Evolutionary conservation across 2,113 vertebrate genomes (phyloP), one percentile per base, ranked within the genome.

Genomic region (Columba livia): DNA sequence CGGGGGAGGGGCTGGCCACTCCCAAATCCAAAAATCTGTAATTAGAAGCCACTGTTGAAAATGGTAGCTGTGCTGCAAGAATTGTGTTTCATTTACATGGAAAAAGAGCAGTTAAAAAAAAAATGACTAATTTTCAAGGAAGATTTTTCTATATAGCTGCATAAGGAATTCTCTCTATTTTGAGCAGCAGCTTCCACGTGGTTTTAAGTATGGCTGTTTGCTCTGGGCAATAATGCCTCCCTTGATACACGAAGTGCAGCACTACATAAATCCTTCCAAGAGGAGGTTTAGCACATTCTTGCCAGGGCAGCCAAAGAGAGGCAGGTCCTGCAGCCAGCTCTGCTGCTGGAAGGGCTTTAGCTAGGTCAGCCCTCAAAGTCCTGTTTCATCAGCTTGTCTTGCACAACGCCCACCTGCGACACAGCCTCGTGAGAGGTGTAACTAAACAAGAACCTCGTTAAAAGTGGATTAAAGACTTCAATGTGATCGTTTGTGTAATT

Each of bases 351-450:
- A 86, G 47, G 47, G 12, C 85, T 85, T 72, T 1, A 73, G 31
- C 6, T 62, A 60, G 36, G 54, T 70, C 64, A 42, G 44, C 44
- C 54, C 24, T 69, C 21, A 25, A 40, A 79, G 74, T 36, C 62
- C 74, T 65, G 16, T 34, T 90, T n/a, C 54, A 80, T 70, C 71
- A 65, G 40, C 15, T 81, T 24, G 20, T 34, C 79, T 70, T 85
- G 44, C 53, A 32, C 9, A 56, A 66, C 0, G 0, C 44, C 44
- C 12, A 5, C 50, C 65, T 54, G 57, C 2, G 5, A 51, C 7
- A 36, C 14, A 54, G 78, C 44, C 73, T 47, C 10, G 0, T 28
- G 13, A 79, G 60, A 73, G 19, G 28, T 48, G 10, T 16, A 24
- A 24, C 61, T 82, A 13, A 94, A 83, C 13, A 74, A 62, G 15